Conservation (phyloP, 2,113 vertebrate species). For the Taxidea taxus region DNA sequence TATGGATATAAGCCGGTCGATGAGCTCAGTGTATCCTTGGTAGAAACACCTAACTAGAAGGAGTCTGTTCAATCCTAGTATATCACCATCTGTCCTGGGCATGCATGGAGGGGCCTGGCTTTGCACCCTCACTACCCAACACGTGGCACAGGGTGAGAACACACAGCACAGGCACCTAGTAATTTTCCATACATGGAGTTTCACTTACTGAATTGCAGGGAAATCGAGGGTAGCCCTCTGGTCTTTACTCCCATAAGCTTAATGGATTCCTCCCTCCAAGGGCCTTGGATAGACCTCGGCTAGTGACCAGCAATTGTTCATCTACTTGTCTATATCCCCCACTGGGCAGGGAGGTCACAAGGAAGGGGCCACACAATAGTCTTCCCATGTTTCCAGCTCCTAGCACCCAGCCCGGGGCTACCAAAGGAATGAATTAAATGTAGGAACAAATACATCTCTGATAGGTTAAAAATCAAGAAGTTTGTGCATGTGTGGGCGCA, state of each 20-base stretch:
- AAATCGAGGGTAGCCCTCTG: background rate
- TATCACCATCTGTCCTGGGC: background rate
- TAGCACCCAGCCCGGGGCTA: background rate
- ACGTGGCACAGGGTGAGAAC: background rate
- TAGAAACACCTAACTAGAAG: background rate
- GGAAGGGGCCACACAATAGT: background rate
- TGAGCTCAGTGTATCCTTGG: background rate
- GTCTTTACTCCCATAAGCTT: background rate
- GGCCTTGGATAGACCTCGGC: background rate
- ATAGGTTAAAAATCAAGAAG: background rate
- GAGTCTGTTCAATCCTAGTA: background rate
- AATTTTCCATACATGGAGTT: background rate
- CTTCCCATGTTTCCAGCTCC: background rate
- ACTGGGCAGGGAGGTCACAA: background rate
- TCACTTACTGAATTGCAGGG: background rate
- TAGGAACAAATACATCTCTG: background rate
- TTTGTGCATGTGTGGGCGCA: fast-evolving
- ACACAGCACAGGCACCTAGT: background rate
- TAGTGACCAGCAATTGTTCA: background rate
- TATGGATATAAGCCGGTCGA: background rate
- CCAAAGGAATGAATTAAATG: background rate
- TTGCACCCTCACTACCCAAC: background rate
- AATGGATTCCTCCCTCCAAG: background rate
- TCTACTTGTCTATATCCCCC: background rate
- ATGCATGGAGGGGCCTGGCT: background rate